phyloP scores from a whole-genome alignment of 2,888 invertebrate genomes.

The Zygothrica quintamaculata region DNA sequence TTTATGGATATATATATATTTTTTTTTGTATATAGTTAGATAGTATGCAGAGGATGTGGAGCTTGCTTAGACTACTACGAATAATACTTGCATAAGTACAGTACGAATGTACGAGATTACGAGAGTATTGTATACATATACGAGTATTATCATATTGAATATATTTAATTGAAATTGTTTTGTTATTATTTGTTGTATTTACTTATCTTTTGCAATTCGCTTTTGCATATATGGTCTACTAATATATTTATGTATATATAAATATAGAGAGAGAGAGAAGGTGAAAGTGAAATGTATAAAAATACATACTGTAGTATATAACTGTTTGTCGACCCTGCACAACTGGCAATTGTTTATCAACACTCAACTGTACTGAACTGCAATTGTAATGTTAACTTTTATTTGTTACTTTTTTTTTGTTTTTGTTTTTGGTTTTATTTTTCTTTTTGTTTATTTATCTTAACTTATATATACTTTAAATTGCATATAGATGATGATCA shows the following conservation, averaged over 20 bases:
- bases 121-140: slow-evolving; percentile 67
- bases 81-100: slow-evolving; percentile 75
- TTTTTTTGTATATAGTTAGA: slow-evolving; percentile 32
- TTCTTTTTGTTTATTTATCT: slow-evolving; percentile 24
- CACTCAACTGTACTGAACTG: slow-evolving; percentile 77
- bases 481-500: slow-evolving; percentile 27
- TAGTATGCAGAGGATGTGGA: slow-evolving; percentile 27
- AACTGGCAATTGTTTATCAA: slow-evolving; percentile 68
- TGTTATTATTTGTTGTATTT: too few relatives aligned
- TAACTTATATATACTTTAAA: slow-evolving; percentile 11
- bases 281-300: slow-evolving; percentile 69
- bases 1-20: slow-evolving; percentile 32
- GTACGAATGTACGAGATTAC: slow-evolving; percentile 57
- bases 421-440: too few relatives aligned
- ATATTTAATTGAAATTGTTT: slow-evolving; percentile 58
- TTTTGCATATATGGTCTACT: slow-evolving; percentile 51
- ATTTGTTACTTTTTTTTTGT: slow-evolving; percentile 52
- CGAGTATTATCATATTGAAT: slow-evolving; percentile 56
- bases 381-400: slow-evolving; percentile 80
- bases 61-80: slow-evolving; percentile 76
- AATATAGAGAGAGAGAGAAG: too few relatives aligned
- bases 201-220: slow-evolving; percentile 74
- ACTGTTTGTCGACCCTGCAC: slow-evolving; percentile 68
- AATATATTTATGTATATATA: slow-evolving; percentile 43
- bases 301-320: slow-evolving; percentile 74